Evolutionary conservation across 2,888 invertebrate genomes (phyloP), one percentile per base, ranked within the genome.

Genomic region (Andrena fulva): DNA sequence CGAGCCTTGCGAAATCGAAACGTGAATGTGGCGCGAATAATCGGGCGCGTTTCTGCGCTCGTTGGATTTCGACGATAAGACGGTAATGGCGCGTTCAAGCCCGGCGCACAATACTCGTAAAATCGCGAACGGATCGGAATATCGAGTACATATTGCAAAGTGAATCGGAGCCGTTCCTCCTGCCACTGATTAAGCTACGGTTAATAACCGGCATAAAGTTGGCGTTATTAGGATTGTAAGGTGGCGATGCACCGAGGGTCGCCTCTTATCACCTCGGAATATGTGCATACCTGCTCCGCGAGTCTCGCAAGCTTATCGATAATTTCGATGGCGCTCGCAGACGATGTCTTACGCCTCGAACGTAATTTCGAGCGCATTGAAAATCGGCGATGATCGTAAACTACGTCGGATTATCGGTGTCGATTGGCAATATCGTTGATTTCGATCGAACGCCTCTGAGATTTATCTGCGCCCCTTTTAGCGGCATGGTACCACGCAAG

Each of bases 1-100:
- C 50, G 52, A 70, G 35, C 56, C 64, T 78, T 62, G 60, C 42
- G 69, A 69, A 75, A 79, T 78, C 63, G 54, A 76, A 77, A 80
- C 69, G 81, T 79, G 81, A 83, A 74, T 35, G 20, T n/a, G 56
- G 52, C 66, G 60, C 52, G 68, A 62, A 50, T 66, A 59, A 68
- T 75, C 42, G 52, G 8, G 16, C 62, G 31, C 62, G 62, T 52
- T 68, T 78, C 60, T 48, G 70, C 50, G 54, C 31, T 54, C 72
- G 63, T 31, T 79, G 76, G 74, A 81, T 80, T 79, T 77, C 76
- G 68, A 74, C 76, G 84, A 79, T 77, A 75, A 69, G 63, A 0
- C 50, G 56, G 67, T 48, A 63, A 85, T 56, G 64, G 60, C 79
- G 73, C 8, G 69, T 27, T 52, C 8, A 24, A 60, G 67, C 59